Conservation (phyloP, 2,113 vertebrate genomes). For the Rattus norvegicus region GRCr8 NC_086020.1:112373501-112374000, state of each 20-base stretch:
- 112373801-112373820: background rate
- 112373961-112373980: background rate
- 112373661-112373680: background rate
- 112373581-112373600: background rate
- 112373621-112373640: background rate
- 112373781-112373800: background rate
- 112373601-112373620: background rate
- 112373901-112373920: background rate
- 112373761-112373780: background rate
- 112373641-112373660: background rate
- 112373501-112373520: background rate
- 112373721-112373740: background rate
- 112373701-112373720: background rate
- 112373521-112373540: background rate
- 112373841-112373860: background rate
- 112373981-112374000: background rate
- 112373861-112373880: background rate
- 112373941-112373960: background rate
- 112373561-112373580: background rate
- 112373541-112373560: background rate
- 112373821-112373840: background rate
- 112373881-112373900: background rate
- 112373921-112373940: background rate
- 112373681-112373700: background rate
- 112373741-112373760: constrained; percentile 2